Percentiles rank a stretch among this genome's conserved stretches.
These are phyloP conservation scores for Papilio polytes DNA, from an alignment of 1,140 invertebrate genomes.

Conservation along the genomic window DNA sequence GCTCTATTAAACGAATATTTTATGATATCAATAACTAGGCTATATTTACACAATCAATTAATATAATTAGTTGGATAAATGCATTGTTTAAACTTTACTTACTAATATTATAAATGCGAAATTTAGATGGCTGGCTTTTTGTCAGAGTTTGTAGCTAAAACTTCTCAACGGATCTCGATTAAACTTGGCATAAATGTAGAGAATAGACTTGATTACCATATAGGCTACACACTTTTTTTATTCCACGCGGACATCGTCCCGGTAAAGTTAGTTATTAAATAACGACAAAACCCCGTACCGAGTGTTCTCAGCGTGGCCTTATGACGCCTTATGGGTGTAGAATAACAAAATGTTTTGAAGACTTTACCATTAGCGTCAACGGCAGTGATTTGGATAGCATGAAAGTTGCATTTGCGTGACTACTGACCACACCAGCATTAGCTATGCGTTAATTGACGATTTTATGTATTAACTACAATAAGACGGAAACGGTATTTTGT, in stretches of 20 bases:
- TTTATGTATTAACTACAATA: neutral
- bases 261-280: neutral
- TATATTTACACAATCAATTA: neutral
- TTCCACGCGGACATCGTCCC: too few species aligned
- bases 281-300: too few species aligned
- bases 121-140: too few species aligned
- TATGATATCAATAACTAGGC: constrained; percentile 11
- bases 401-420: neutral
- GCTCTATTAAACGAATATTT: constrained; percentile 1
- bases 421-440: neutral
- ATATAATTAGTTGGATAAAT: neutral
- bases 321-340: too few species aligned
- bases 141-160: too few species aligned
- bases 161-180: too few species aligned
- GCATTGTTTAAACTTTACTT: neutral
- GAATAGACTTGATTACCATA: too few species aligned
- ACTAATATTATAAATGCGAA: too few species aligned
- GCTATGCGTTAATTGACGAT: neutral
- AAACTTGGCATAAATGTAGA: too few species aligned
- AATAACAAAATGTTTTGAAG: neutral
- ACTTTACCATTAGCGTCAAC: neutral
- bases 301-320: too few species aligned
- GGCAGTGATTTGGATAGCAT: neutral
- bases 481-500: neutral
- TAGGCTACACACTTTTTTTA: too few species aligned